A percentile compares a stretch with the other conserved stretches of the same genome.
Evolutionary conservation across 2,888 invertebrate species (phyloP).

Genomic region (Ephialtes manifestator): DNA sequence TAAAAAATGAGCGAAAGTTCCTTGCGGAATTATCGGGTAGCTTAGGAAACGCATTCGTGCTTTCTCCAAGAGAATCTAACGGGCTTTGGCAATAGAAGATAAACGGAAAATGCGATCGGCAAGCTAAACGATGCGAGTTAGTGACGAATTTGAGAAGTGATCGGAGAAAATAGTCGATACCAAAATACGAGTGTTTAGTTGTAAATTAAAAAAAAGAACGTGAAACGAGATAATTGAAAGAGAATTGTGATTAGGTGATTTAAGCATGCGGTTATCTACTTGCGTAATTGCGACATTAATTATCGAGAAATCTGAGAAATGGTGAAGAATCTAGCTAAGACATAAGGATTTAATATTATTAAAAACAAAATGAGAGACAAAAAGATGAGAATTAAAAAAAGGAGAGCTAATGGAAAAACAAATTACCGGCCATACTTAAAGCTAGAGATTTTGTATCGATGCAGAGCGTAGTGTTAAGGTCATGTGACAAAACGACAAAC

Average conservation of each 20-base stretch:
- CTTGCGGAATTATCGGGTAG: not conserved
- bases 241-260: constrained; percentile 75
- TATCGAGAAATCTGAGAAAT: constrained; percentile 66
- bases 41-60: constrained; percentile 7
- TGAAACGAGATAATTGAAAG: constrained; percentile 65
- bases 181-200: constrained; percentile 72
- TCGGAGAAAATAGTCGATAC: constrained; percentile 73
- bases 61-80: constrained; percentile 55
- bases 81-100: constrained; percentile 75
- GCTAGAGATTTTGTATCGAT: constrained; percentile 81
- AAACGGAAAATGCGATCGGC: constrained; percentile 61
- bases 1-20: not conserved
- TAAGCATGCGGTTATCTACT: constrained; percentile 81
- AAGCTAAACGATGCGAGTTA: constrained; percentile 60
- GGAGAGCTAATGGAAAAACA: constrained; percentile 73
- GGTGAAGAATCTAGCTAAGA: constrained; percentile 43
- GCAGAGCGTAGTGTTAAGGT: constrained; percentile 67
- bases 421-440: constrained; percentile 83
- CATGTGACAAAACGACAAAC: not conserved
- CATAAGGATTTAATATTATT: constrained; percentile 70
- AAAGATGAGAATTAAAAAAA: constrained; percentile 24
- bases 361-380: constrained; percentile 44
- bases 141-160: constrained; percentile 61
- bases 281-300: constrained; percentile 79
- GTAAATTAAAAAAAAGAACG: constrained; percentile 52